Conservation (phyloP, 2,113 vertebrate genomes). For the Glareola pratincola region DNA sequence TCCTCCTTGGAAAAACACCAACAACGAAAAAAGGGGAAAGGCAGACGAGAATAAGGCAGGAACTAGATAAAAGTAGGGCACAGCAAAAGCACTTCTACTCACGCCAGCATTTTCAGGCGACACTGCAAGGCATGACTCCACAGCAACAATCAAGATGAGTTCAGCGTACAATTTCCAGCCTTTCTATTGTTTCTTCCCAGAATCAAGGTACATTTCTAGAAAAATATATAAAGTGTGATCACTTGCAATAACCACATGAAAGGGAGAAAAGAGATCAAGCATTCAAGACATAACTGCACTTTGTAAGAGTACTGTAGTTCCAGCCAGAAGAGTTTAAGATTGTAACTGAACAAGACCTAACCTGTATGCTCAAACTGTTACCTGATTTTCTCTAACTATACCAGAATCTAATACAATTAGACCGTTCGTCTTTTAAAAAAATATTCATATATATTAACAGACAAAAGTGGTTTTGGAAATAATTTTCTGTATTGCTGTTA, state of each 20-base stretch:
- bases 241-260: not conserved
- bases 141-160: not conserved
- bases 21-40: not conserved
- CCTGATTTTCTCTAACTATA: not conserved
- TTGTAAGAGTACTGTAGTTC: not conserved
- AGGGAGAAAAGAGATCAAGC: not conserved
- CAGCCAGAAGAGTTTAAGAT: not conserved
- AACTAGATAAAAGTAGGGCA: not conserved
- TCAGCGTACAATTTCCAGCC: not conserved
- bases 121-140: not conserved
- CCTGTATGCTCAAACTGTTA: not conserved
- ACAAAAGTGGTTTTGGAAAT: not conserved
- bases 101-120: not conserved
- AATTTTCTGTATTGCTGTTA: not conserved
- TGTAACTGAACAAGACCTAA: not conserved
- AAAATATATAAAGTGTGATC: not conserved
- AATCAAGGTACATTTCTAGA: not conserved
- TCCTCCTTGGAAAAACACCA: not conserved
- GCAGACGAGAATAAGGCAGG: not conserved
- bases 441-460: not conserved
- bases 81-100: not conserved
- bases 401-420: not conserved
- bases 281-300: not conserved
- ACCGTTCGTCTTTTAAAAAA: not conserved
- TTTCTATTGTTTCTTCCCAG: not conserved